These are phyloP conservation scores for Glossophaga mutica DNA, from an alignment of 2,797 vertebrate species.

Conservation along the genomic window DNA sequence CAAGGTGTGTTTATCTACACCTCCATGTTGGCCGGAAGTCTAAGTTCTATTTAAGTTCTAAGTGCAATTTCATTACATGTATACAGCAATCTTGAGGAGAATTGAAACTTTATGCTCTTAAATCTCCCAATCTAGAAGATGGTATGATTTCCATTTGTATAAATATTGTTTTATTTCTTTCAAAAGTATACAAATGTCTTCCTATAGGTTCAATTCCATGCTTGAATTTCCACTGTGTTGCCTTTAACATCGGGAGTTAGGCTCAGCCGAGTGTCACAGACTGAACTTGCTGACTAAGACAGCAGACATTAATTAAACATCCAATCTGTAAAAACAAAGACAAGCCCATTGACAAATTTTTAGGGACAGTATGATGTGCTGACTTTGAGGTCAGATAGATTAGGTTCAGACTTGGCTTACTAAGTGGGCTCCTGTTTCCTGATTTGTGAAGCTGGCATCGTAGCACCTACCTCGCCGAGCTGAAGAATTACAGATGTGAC, in stretches of 20 bases:
- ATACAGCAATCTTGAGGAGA: not conserved
- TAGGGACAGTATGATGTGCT: not conserved
- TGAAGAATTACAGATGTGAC: not conserved
- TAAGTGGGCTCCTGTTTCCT: not conserved
- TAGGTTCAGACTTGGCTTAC: not conserved
- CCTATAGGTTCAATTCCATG: not conserved
- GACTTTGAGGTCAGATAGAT: not conserved
- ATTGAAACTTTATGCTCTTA: not conserved
- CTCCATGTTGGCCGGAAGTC: too few relatives aligned
- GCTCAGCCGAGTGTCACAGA: not conserved
- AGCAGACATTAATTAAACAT: constrained; percentile 27
- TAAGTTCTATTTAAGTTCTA: not conserved
- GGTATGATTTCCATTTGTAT: not conserved
- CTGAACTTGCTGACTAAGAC: not conserved
- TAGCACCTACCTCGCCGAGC: too few relatives aligned
- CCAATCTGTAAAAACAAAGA: constrained; percentile 26
- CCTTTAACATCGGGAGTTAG: not conserved
- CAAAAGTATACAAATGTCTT: constrained; percentile 4
- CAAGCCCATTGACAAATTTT: not conserved
- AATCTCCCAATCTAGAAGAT: not conserved
- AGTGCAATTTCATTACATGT: constrained; percentile 26
- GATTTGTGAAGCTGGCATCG: too few relatives aligned
- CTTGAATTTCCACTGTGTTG: constrained; percentile 15
- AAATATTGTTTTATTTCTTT: constrained; percentile 19
- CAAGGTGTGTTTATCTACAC: too few relatives aligned